Percentiles rank a stretch among this genome's conserved stretches.
These are phyloP conservation scores for Agelaius tricolor DNA, from an alignment of 2,113 vertebrate genomes.

Conservation along the genomic window DNA sequence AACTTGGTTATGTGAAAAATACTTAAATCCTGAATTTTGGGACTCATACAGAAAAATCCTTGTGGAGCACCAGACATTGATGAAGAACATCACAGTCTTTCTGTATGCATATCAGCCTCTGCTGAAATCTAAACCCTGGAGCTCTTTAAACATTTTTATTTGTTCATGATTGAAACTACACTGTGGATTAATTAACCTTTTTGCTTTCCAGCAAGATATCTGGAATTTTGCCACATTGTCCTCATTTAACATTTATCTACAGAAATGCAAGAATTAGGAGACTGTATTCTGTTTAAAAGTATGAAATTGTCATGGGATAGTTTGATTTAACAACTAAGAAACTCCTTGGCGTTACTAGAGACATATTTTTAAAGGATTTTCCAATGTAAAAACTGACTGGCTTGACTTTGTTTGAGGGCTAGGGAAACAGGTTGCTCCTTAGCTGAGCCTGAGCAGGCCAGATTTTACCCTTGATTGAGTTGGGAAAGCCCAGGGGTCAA, in stretches of 20 bases:
- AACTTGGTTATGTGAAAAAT: background rate
- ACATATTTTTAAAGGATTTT: background rate
- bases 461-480: background rate
- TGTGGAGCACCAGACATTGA: background rate
- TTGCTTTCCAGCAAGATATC: slow-evolving; percentile 16
- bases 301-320: background rate
- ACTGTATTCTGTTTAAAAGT: background rate
- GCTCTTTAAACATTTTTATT: slow-evolving; percentile 13
- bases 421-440: background rate
- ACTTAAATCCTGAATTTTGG: background rate
- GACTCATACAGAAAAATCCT: background rate
- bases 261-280: background rate
- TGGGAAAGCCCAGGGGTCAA: background rate
- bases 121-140: background rate
- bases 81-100: background rate
- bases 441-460: background rate
- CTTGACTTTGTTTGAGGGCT: background rate
- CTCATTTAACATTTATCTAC: slow-evolving; percentile 1
- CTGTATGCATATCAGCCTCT: background rate
- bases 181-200: slow-evolving; percentile 8
- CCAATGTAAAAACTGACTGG: background rate
- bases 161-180: background rate
- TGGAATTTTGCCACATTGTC: background rate
- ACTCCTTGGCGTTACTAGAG: background rate
- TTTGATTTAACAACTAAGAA: background rate